Evolutionary conservation across 1,140 invertebrate species (phyloP), one percentile per base, ranked within the genome.

Genomic region (Procambarus virginalis): DNA sequence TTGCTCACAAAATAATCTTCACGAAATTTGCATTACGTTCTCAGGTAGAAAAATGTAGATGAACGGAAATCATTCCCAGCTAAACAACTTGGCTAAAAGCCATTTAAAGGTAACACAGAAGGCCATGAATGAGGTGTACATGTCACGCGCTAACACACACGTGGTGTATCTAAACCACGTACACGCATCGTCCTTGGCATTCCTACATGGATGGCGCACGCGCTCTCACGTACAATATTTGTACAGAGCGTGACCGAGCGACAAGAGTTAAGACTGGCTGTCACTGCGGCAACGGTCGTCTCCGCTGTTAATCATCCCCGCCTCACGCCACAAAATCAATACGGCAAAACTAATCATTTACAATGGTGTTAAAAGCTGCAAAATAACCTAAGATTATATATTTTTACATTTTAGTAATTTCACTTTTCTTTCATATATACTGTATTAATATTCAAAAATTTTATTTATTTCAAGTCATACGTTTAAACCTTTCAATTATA

Each of bases 111-210:
- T 34, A 34, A 1, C 34, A 34, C 12, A 9, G 12, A 55, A 55
- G 8, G 12, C 51, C 51, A 55, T 55, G 51, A 55, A 55, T 55
- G 51, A 55, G 51, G 8, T 73, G 68, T 10, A 8, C 22, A 22
- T 34, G 68, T 73, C 49, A 80, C 46, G 4, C 48, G 49, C 49
- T 14, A n/a, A 55, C 48, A 55, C 49, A 55, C 3, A 20, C 48
- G 48, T 34, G 49, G 17, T 34, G 49, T 17, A 58, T 58, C 48
- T n/a, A 8, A 58, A n/a, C n/a, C n/a, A 49, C 48, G 78, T 22
- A 58, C 51, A 78, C 46, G 3, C 34, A 49, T 9, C 51, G 77
- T 78, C 77, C 77, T 78, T 78, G 77, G 14, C 78, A 80, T 80
- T 80, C 78, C 78, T 58, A 51, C 78, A 80, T 49, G 49, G 49